Evolutionary conservation across 1,140 invertebrate species (phyloP), one percentile per base, ranked within the genome.

Genomic region (Drosophila navojoa): DNA sequence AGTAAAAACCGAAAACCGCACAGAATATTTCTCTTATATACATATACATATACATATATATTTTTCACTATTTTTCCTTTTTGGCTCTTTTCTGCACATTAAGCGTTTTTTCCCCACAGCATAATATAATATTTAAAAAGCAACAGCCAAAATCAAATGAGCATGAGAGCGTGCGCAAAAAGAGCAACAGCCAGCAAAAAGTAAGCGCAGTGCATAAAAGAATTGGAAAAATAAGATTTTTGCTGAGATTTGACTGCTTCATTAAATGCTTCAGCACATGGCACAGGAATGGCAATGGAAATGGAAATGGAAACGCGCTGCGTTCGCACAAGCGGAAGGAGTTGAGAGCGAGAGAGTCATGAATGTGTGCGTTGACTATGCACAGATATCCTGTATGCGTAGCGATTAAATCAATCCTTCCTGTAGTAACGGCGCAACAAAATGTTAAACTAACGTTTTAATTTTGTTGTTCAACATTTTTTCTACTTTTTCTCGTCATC

Each of bases 171-270:
- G 29, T 38, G n/a, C n/a, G 29, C 54, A 72, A 50, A 70, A 69
- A 61, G 19, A 6, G 59, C 59, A 60, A 32, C 40, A 52, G 63
- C 25, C 13, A 57, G 61, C 38, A 66, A 66, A 58, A 78, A 67
- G 19, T 40, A 19, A 62, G 32, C 19, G 10, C 35, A 64, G 60
- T 55, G 50, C 71, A 55, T 55, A 69, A 69, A 64, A 54, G 47
- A 59, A 49, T 19, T 16, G 35, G 47, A 50, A 52, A 71, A 77
- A 69, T 57, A 45, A 75, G 76, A 76, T 71, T 71, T 77, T 71
- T 45, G 25, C 76, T 61, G 61, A 66, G 62, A 78, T 78, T 76
- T 78, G 57, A 78, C 44, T 76, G 72, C 67, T 78, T 78, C 62
- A 78, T 78, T 66, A 71, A 64, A 66, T 75, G 38, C 54, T 69